Evolutionary conservation across 2,113 vertebrate genomes (phyloP).

Genomic region (Anoura caudifer): DNA sequence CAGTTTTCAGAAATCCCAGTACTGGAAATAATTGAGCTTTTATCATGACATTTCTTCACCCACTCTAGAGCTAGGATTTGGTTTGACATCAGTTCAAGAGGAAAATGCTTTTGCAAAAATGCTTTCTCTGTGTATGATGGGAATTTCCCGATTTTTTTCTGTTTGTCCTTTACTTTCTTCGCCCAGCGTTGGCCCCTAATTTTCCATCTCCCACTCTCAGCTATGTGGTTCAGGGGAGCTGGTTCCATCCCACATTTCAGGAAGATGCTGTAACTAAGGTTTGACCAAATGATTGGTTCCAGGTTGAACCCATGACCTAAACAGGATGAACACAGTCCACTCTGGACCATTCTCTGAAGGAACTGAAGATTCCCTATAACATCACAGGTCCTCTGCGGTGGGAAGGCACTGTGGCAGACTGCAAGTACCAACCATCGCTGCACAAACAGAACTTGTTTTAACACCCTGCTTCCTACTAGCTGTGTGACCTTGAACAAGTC

Average conservation of each 20-base stretch:
- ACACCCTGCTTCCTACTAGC: background rate
- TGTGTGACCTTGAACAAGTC: background rate
- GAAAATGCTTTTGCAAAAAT: constrained; percentile 13
- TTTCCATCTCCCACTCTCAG: background rate
- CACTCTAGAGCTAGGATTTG: background rate
- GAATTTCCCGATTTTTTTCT: background rate
- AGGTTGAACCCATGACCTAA: background rate
- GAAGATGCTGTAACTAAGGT: background rate
- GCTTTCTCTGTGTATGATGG: background rate
- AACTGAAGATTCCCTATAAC: background rate
- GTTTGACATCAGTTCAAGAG: background rate
- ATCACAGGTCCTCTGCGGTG: background rate
- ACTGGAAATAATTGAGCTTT: background rate
- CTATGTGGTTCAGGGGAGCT: background rate
- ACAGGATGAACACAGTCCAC: background rate
- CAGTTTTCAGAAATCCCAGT: background rate
- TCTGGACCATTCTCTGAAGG: background rate
- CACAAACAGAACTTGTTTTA: background rate
- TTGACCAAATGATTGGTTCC: background rate
- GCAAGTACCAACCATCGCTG: background rate
- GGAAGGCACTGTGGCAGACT: background rate
- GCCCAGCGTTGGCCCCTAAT: background rate
- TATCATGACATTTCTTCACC: background rate
- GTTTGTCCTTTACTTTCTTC: background rate
- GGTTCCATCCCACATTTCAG: background rate